Evolutionary conservation across 2,797 vertebrate species (phyloP), one percentile per base, ranked within the genome.

Genomic region (Leptodactylus fallax): DNA sequence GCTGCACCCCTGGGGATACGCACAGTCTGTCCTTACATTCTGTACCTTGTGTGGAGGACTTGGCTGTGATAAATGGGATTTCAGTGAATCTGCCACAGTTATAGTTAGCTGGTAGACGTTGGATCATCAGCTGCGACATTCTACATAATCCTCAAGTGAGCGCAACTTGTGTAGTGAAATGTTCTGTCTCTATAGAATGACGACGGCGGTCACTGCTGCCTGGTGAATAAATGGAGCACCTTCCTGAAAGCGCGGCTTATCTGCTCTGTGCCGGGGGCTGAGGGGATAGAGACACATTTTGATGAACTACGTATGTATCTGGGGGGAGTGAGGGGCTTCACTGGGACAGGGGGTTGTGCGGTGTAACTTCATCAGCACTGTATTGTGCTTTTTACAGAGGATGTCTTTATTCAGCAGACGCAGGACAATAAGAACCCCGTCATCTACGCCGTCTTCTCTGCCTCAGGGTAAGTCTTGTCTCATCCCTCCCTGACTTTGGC

Each of bases 181-280:
- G n/a, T n/a, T n/a, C n/a, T n/a, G n/a, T n/a, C n/a, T 0, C 58
- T 0, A 89, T 87, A 98, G 98, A 99, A 99, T 0, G 98, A 99
- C 0, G 98, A 99, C 0, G 98, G 98, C 0, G 98, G 98, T 86
- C 98, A 99, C 93, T 99, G 98, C 93, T 99, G 98, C 90, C 95
- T 99, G 85, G 98, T 99, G 85, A 99, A 99, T 93, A 99, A 99
- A 91, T 99, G 98, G 98, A 99, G 98, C 94, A 99, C 98, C 0
- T 99, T 99, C 92, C 95, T 99, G 91, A 99, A 99, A 91, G 98
- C 98, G 0, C 96, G 98, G 3, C 97, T 99, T 0, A 97, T 99
- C 93, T 99, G 98, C 93, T 99, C 98, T 0, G 98, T 99, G 87
- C 97, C 98, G 0, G 98, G 97, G 17, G 94, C 94, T 0, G 98